These are phyloP conservation scores for Champsocephalus gunnari DNA, from an alignment of 2,797 vertebrate species.

Conservation along the genomic window DNA sequence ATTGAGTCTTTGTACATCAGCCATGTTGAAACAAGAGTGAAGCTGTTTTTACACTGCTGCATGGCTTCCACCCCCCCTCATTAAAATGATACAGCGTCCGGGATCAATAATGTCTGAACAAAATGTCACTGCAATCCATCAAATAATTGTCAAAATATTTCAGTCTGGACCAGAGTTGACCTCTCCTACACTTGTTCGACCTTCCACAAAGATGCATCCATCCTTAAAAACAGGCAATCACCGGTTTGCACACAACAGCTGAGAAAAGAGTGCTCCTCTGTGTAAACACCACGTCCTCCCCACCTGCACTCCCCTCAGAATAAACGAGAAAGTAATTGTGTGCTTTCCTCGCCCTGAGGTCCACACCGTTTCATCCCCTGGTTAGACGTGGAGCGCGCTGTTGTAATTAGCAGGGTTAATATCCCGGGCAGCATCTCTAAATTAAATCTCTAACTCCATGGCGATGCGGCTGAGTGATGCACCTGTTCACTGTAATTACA, in stretches of 20 bases:
- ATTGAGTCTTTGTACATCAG: too few relatives aligned
- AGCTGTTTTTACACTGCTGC: too few relatives aligned
- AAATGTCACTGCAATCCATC: neutral
- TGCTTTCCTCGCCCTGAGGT: slow-evolving; percentile 62
- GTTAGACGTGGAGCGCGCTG: slow-evolving; percentile 54
- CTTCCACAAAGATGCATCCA: neutral
- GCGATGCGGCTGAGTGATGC: slow-evolving; percentile 76
- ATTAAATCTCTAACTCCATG: slow-evolving; percentile 81
- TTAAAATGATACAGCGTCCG: neutral
- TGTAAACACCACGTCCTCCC: slow-evolving; percentile 38
- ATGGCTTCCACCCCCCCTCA: too few relatives aligned
- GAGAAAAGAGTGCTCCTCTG: slow-evolving; percentile 32
- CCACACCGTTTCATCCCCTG: slow-evolving; percentile 57
- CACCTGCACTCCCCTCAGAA: slow-evolving; percentile 57
- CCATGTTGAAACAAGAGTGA: too few relatives aligned
- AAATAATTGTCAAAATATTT: neutral
- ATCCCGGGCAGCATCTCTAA: slow-evolving; percentile 81
- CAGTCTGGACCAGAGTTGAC: neutral
- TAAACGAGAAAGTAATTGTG: slow-evolving; percentile 69
- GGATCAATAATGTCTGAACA: neutral
- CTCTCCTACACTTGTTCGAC: too few relatives aligned
- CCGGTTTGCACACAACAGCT: slow-evolving; percentile 21
- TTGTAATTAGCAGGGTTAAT: slow-evolving; percentile 85
- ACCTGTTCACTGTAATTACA: slow-evolving; percentile 83
- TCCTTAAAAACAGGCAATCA: slow-evolving; percentile 10